Evolutionary conservation across 2,888 invertebrate species (phyloP), one percentile per base, ranked within the genome.

Genomic region (Ochlodes sylvanus): DNA sequence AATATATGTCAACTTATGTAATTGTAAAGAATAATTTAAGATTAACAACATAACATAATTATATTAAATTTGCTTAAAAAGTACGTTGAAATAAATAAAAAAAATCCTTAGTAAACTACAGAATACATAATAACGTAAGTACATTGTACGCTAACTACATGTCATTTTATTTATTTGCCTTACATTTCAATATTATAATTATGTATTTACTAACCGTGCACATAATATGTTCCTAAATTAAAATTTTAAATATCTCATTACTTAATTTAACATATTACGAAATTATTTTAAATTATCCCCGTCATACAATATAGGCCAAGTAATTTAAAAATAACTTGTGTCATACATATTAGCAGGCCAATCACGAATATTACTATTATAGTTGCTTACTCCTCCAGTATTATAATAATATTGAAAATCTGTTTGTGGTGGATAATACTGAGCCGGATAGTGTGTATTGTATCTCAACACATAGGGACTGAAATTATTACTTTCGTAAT

Each of bases 261-360:
- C 12, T 12, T 38, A 38, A 38, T 9, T 38, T 2, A 38, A 38
- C 2, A 12, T 10, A 38, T 2, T 12, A 12, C 38, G 3, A 38
- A 38, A 38, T 38, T 38, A 9, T 38, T 38, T 38, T 38, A 21
- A 12, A 55, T 55, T 38, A 38, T 15, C 2, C 6, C 12, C 15
- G 2, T 62, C 27, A 52, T 52, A 27, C 17, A 38, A 38, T 12
- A 38, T 38, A 12, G 38, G 10, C 7, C 1, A 10, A 27, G 34
- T 55, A 72, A 57, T 55, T 10, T 74, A 70, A 58, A 73, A 72
- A 70, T 73, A 75, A 61, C 69, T 74, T 19, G 73, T 68, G 69
- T 77, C 72, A 56, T 73, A 75, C 15, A 41, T 69, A 66, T 60
- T 73, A 14, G 63, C 64, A 10, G 76, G 72, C 77, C 77, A 79